Conservation (phyloP, 2,797 vertebrate genomes). For the Sebastes trivittatus region DNA sequence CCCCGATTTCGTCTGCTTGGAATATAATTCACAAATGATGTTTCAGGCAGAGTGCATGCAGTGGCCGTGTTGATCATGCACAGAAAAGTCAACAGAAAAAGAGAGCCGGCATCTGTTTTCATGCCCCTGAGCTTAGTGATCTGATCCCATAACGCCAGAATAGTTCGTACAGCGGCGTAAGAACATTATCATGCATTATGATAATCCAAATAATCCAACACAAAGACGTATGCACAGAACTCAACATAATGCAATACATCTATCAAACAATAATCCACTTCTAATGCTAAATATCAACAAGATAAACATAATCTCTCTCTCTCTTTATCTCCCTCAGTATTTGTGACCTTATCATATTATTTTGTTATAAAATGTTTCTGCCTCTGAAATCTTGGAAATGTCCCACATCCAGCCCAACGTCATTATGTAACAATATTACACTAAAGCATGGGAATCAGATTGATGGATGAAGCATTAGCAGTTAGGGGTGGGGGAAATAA, state of each 20-base stretch:
- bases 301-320: conserved; percentile 55
- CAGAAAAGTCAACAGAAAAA: conserved; percentile 40
- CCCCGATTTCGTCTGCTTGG: conserved; percentile 50
- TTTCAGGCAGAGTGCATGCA: not conserved
- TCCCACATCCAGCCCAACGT: not conserved
- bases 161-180: conserved; percentile 49
- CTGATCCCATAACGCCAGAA: conserved; percentile 57
- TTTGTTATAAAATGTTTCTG: conserved; percentile 29
- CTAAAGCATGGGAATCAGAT: not conserved
- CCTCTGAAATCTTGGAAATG: conserved; percentile 18
- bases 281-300: conserved; percentile 69
- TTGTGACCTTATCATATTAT: conserved; percentile 22
- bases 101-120: conserved; percentile 57
- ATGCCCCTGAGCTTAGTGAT: conserved; percentile 53
- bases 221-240: conserved; percentile 63
- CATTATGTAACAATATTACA: conserved; percentile 44
- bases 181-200: conserved; percentile 74
- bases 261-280: conserved; percentile 74
- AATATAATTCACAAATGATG: conserved; percentile 45
- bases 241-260: conserved; percentile 63
- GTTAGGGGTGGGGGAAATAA: too few species aligned
- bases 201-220: conserved; percentile 79
- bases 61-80: conserved; percentile 28
- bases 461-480: not conserved
- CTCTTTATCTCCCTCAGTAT: conserved; percentile 33